These are phyloP conservation scores for Crocodylus rhombifer DNA, from an alignment of 2,797 vertebrate genomes.

Conservation along the genomic window DNA sequence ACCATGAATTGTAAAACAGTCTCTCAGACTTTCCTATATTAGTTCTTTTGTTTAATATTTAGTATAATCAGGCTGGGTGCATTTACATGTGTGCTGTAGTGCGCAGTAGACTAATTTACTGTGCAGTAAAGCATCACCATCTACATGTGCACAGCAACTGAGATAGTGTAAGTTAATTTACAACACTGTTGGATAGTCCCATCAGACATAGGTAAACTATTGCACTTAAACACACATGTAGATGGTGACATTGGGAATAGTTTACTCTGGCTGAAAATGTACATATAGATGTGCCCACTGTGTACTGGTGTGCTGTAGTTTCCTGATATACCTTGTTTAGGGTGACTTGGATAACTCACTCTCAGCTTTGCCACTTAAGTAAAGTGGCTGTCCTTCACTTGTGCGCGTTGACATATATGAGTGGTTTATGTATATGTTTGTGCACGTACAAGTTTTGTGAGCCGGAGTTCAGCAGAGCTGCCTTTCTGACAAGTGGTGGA, in stretches of 20 bases:
- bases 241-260: too few relatives aligned
- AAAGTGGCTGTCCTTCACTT: slow-evolving; percentile 37
- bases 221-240: too few relatives aligned
- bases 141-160: too few relatives aligned
- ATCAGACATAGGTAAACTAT: too few relatives aligned
- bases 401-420: slow-evolving; percentile 17
- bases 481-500: slow-evolving; percentile 62
- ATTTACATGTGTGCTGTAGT: too few relatives aligned
- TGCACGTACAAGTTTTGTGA: background rate
- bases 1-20: background rate
- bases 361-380: slow-evolving; percentile 51
- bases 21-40: background rate
- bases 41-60: slow-evolving; percentile 7
- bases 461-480: slow-evolving; percentile 46
- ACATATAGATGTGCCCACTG: background rate
- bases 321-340: slow-evolving; percentile 21
- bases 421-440: background rate
- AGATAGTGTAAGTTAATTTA: too few relatives aligned
- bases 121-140: too few relatives aligned
- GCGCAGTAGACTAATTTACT: too few relatives aligned
- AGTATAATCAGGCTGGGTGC: background rate
- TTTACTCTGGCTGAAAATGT: too few relatives aligned
- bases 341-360: slow-evolving; percentile 9
- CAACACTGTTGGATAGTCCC: too few relatives aligned
- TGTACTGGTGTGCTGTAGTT: slow-evolving; percentile 17